phyloP scores from a whole-genome alignment of 1,140 invertebrate species.

The Pteromalus puparum region DNA sequence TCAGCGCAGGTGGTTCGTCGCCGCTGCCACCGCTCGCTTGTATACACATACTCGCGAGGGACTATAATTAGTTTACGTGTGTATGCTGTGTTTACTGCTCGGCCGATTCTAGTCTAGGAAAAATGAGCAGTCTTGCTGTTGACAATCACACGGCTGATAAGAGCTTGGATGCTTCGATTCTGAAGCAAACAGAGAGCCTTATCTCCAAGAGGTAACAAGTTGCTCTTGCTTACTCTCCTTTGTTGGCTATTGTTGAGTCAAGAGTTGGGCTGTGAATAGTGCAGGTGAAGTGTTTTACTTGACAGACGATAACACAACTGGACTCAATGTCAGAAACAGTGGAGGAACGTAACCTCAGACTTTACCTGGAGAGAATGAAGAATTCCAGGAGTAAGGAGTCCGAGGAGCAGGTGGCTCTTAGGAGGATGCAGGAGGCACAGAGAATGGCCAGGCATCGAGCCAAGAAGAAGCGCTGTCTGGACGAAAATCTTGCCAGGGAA shows the following conservation, averaged over 20 bases:
- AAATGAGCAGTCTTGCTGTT: constrained; percentile 6
- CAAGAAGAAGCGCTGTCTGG: constrained; percentile 73
- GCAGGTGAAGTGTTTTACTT: background rate
- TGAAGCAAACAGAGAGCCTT: background rate
- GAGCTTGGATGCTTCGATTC: background rate
- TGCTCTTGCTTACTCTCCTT: background rate
- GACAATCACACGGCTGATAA: background rate
- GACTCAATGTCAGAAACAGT: constrained; percentile 66
- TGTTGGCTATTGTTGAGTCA: background rate
- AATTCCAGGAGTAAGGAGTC: constrained; percentile 70
- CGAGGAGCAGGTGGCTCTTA: constrained; percentile 70
- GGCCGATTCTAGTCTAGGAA: background rate
- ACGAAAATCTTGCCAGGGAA: constrained; percentile 72
- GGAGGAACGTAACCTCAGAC: constrained; percentile 68
- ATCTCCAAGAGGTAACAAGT: constrained; percentile 10
- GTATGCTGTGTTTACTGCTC: background rate
- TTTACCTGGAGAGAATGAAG: constrained; percentile 72
- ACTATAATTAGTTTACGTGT: background rate
- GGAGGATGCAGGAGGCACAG: constrained; percentile 73
- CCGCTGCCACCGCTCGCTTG: background rate
- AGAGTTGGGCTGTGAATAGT: background rate
- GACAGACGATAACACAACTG: background rate
- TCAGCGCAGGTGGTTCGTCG: constrained; percentile 11
- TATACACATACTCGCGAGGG: no score
- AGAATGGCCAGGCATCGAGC: constrained; percentile 73